These are phyloP conservation scores for Malachius bipustulatus DNA, from an alignment of 2,888 invertebrate genomes.

Conservation along the genomic window DNA sequence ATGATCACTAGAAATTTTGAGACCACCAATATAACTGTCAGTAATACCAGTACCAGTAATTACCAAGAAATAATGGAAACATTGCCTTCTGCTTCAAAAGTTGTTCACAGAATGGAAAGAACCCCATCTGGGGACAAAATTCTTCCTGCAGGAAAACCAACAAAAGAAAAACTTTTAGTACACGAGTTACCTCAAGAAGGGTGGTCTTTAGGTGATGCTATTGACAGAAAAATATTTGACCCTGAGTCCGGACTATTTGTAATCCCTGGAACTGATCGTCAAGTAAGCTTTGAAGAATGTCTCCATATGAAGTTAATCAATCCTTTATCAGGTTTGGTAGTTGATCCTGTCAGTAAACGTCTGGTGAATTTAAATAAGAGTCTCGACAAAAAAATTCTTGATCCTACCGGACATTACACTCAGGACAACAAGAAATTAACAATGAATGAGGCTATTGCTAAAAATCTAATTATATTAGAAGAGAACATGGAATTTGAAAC, in stretches of 20 bases:
- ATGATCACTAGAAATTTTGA: constrained; percentile 16
- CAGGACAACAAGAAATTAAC: constrained; percentile 45
- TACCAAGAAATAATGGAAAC: constrained; percentile 21
- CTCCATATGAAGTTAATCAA: constrained; percentile 76
- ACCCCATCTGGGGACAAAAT: constrained; percentile 37
- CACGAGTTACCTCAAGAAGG: constrained; percentile 74
- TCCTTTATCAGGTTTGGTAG: constrained; percentile 66
- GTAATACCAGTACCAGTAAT: constrained; percentile 22
- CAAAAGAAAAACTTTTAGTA: constrained; percentile 54
- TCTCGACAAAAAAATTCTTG: constrained; percentile 66
- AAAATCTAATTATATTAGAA: constrained; percentile 51
- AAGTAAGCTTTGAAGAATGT: constrained; percentile 78
- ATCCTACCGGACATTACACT: constrained; percentile 65
- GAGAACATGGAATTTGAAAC: constrained; percentile 38
- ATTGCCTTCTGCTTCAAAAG: constrained; percentile 11
- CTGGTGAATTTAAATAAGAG: constrained; percentile 57
- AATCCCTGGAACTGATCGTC: constrained; percentile 75
- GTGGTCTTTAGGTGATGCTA: constrained; percentile 73
- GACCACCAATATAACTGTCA: constrained; percentile 23
- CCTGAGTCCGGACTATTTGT: constrained; percentile 72
- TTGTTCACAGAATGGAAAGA: constrained; percentile 19
- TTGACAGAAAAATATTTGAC: constrained; percentile 70
- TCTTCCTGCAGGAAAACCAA: constrained; percentile 39
- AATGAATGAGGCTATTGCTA: constrained; percentile 63
- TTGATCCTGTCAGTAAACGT: constrained; percentile 63